These are phyloP conservation scores for Pelochelys cantorii DNA, from an alignment of 2,797 vertebrate species.

Conservation along the genomic window DNA sequence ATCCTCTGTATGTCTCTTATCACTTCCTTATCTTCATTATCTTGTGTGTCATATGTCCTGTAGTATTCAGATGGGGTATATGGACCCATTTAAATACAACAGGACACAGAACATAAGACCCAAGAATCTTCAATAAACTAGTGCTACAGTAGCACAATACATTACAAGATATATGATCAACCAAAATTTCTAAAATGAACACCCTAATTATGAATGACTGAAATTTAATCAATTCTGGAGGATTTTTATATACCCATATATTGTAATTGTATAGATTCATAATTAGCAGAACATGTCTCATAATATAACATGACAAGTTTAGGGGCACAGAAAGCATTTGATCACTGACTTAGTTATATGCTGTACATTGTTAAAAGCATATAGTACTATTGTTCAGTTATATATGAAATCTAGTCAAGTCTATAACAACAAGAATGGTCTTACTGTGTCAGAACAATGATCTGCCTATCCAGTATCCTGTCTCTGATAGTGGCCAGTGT, in stretches of 20 bases:
- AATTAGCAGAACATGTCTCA: slow-evolving; percentile 45
- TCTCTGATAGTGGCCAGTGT: not conserved
- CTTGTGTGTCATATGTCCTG: not conserved
- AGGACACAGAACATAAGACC: not conserved
- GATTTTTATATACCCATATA: not conserved
- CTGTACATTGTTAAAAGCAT: not conserved
- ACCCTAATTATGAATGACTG: slow-evolving; percentile 53
- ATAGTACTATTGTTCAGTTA: not conserved
- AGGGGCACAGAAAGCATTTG: slow-evolving; percentile 24
- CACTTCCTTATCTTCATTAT: not conserved
- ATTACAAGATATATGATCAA: slow-evolving; percentile 15
- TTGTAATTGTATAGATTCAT: not conserved
- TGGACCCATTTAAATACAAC: not conserved
- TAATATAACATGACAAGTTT: slow-evolving; percentile 22
- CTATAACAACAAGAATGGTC: not conserved
- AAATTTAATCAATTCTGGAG: slow-evolving; percentile 31
- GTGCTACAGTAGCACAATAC: not conserved
- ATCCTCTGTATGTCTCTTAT: not conserved
- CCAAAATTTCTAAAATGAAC: slow-evolving; percentile 35
- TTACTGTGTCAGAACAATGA: not conserved
- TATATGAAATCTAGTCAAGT: not conserved
- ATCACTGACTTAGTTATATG: not conserved
- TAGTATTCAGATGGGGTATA: not conserved
- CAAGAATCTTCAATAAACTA: not conserved
- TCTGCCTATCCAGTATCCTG: not conserved